Evolutionary conservation across 2,888 invertebrate genomes (phyloP).

Genomic region (Luperina testacea): DNA sequence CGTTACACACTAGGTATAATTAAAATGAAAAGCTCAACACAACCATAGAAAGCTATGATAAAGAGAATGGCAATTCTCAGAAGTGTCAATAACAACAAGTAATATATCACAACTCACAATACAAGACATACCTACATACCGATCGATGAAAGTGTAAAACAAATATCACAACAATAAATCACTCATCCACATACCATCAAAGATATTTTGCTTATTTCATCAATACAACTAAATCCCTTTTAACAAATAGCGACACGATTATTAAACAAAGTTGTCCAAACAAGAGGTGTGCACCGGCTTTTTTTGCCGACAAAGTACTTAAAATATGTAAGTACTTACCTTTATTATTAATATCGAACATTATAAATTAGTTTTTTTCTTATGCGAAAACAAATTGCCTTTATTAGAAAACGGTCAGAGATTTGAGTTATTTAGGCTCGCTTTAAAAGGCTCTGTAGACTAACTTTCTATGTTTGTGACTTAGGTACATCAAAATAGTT

Average conservation of each 20-base stretch:
- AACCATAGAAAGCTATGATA: constrained; percentile 14
- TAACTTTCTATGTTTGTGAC: background rate
- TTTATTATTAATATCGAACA: constrained; percentile 35
- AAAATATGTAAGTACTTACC: constrained; percentile 12
- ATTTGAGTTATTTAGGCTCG: constrained; percentile 1
- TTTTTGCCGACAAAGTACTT: constrained; percentile 37
- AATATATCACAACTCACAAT: constrained; percentile 29
- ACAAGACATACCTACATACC: background rate
- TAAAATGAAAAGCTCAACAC: too few relatives aligned
- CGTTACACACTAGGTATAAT: too few relatives aligned
- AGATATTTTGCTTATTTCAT: constrained; percentile 32
- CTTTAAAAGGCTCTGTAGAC: constrained; percentile 31
- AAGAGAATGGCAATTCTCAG: constrained; percentile 29
- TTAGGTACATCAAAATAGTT: background rate
- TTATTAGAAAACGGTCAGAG: constrained; percentile 27
- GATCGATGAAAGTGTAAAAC: constrained; percentile 6
- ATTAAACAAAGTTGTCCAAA: constrained; percentile 26
- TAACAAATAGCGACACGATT: constrained; percentile 39
- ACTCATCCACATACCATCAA: constrained; percentile 1
- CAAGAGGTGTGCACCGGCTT: constrained; percentile 36
- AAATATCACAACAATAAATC: constrained; percentile 37
- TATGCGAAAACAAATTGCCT: constrained; percentile 35
- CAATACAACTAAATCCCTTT: constrained; percentile 48
- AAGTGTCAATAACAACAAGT: constrained; percentile 20
- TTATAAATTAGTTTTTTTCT: constrained; percentile 39